A percentile compares a stretch with the other conserved stretches of the same genome.
Evolutionary conservation across 1,140 invertebrate genomes (phyloP).

Genomic region (Periplaneta americana): DNA sequence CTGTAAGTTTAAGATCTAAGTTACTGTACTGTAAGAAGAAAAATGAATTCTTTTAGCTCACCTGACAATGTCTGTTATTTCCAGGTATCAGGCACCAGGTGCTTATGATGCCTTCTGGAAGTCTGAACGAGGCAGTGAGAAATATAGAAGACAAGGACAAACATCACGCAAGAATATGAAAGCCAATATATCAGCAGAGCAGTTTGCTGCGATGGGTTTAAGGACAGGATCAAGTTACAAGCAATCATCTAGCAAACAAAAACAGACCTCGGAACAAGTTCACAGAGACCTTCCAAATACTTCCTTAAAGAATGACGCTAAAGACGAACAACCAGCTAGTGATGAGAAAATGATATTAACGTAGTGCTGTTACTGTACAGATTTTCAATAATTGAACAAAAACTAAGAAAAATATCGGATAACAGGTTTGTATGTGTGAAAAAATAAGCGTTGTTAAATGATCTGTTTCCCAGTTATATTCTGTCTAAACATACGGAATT

Average conservation of each 20-base stretch:
- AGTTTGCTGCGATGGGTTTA: conserved; percentile 32
- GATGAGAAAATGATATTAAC: background rate
- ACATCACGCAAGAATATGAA: conserved; percentile 18
- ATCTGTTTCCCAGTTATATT: too few relatives aligned
- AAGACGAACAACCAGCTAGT: background rate
- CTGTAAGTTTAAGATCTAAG: too few relatives aligned
- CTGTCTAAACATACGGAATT: too few relatives aligned
- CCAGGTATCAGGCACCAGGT: conserved; percentile 44
- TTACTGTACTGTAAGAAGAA: too few relatives aligned
- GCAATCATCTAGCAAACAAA: conserved; percentile 12
- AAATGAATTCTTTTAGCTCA: too few relatives aligned
- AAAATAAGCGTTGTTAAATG: too few relatives aligned
- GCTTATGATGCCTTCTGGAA: conserved; percentile 42
- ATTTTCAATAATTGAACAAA: too few relatives aligned
- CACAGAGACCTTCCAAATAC: background rate
- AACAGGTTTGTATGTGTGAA: too few relatives aligned
- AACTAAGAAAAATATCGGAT: too few relatives aligned
- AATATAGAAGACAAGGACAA: conserved; percentile 17
- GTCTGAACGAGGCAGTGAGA: conserved; percentile 26
- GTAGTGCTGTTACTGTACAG: too few relatives aligned
- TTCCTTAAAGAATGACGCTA: background rate
- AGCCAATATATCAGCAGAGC: conserved; percentile 26
- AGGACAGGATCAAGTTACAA: conserved; percentile 28
- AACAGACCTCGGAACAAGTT: conserved; percentile 3
- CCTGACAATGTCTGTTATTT: too few relatives aligned